Percentiles rank a stretch among this genome's conserved stretches.
These are phyloP conservation scores for Harpalus rubripes DNA, from an alignment of 2,888 invertebrate genomes.

Conservation along the genomic window DNA sequence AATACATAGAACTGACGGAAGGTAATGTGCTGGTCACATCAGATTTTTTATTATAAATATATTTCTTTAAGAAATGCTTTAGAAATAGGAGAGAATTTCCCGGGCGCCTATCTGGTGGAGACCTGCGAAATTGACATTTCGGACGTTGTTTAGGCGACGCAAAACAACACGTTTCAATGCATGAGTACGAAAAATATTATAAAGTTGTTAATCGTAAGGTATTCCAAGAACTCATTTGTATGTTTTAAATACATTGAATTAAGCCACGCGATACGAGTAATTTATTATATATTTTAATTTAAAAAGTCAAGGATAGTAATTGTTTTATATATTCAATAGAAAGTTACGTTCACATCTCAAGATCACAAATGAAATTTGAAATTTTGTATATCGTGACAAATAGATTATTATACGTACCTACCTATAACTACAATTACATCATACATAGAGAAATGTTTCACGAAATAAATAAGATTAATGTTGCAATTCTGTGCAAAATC, in stretches of 20 bases:
- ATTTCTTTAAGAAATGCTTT: too few species aligned
- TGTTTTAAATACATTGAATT: neutral
- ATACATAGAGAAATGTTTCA: neutral
- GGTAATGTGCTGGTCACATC: too few species aligned
- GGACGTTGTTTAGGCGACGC: too few species aligned
- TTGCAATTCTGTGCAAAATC: neutral
- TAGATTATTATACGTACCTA: neutral
- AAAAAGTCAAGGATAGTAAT: slow-evolving; percentile 44
- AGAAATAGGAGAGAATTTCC: too few species aligned
- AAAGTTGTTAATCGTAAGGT: neutral
- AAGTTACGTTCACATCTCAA: slow-evolving; percentile 38
- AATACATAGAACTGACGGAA: too few species aligned
- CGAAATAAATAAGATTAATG: neutral
- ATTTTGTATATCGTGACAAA: neutral
- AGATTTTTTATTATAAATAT: too few species aligned
- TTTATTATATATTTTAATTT: slow-evolving; percentile 27
- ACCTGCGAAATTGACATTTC: too few species aligned
- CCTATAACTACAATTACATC: neutral
- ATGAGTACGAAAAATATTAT: neutral
- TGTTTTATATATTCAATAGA: slow-evolving; percentile 30
- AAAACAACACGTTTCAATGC: too few species aligned
- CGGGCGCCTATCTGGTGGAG: too few species aligned
- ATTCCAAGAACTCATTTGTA: slow-evolving; percentile 2
- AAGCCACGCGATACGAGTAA: neutral
- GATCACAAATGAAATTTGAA: slow-evolving; percentile 2